Evolutionary conservation across 2,888 invertebrate genomes (phyloP), one percentile per base, ranked within the genome.

Genomic region (Phortica okadai): DNA sequence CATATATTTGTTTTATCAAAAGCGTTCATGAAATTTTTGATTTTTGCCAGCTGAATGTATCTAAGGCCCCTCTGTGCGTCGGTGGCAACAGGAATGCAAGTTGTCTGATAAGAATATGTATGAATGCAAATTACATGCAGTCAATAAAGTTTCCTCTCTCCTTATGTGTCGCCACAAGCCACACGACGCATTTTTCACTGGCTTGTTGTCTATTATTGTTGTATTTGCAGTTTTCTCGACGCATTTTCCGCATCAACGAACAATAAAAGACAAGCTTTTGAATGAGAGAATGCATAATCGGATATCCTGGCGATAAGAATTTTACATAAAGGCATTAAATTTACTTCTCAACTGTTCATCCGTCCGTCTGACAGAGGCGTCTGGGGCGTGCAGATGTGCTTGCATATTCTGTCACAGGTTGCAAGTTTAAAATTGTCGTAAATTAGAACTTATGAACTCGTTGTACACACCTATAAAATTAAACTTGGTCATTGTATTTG

Each of bases 121-220:
- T 45, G 45, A 69, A 69, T 69, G 69, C 69, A 45, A 69, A 45
- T 69, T 69, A 41, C 69, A 69, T 50, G 44, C 44, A 69, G 16
- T 21, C n/a, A 69, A 44, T 67, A 67, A 44, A 67, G 42, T 67
- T 42, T 67, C 14, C 42, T 44, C 10, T 67, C 16, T 16, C 10
- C 6, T 16, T 10, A 21, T 62, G 62, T 21, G 21, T 11, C 10
- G 62, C 33, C 11, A 64, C 14, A 14, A 11, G 25, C 64, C 33
- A 64, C 41, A 6, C 33, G 33, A 33, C 14, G 50, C 8, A 50
- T 50, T 5, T 50, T 11, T 50, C 6, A 6, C 50, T 50, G 14
- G 14, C 50, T 59, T 59, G 25, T 25, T 33, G 33, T 33, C 41
- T 33, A 33, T 64, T 69, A 45, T 45, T 69, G 10, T 41, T 67